Conservation (phyloP, 1,140 invertebrate species). For the Metaphire vulgaris region DNA sequence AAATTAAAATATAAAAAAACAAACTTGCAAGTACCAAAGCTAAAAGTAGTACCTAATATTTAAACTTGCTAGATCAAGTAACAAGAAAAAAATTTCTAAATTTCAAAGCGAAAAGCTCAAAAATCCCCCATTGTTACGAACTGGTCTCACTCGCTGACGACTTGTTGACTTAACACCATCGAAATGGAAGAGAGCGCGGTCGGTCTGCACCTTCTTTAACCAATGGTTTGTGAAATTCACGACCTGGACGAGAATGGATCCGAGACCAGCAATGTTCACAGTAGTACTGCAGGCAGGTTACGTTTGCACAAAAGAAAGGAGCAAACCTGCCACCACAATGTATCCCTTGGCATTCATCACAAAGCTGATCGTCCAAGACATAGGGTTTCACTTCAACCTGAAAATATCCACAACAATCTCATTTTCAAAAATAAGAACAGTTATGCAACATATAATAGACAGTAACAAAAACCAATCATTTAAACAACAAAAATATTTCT, state of each 20-base stretch:
- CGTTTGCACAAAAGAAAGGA: slow-evolving; percentile 98
- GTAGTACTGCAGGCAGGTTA: slow-evolving; percentile 97
- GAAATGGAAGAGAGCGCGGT: slow-evolving; percentile 50
- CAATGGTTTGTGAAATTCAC: slow-evolving; percentile 96
- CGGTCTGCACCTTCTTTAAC: slow-evolving; percentile 98
- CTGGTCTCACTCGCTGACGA: too few relatives aligned
- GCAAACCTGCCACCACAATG: slow-evolving; percentile 95
- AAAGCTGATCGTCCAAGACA: slow-evolving; percentile 98
- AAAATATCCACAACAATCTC: slow-evolving; percentile 24
- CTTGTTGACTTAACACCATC: too few relatives aligned
- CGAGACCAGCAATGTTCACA: slow-evolving; percentile 99
- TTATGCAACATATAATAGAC: not conserved
- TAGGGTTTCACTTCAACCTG: slow-evolving; percentile 95
- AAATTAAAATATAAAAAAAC: too few relatives aligned
- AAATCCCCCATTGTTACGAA: too few relatives aligned
- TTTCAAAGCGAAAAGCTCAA: too few relatives aligned
- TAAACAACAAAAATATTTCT: too few relatives aligned
- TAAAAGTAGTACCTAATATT: too few relatives aligned
- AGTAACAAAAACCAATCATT: not conserved
- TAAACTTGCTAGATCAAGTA: too few relatives aligned
- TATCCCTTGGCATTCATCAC: slow-evolving; percentile 96
- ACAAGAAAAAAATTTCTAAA: too few relatives aligned
- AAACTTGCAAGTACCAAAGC: too few relatives aligned
- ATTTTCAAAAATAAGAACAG: not conserved
- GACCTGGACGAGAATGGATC: slow-evolving; percentile 89